Conservation (phyloP, 2,888 invertebrate species). For the Uropetala carovei region DNA sequence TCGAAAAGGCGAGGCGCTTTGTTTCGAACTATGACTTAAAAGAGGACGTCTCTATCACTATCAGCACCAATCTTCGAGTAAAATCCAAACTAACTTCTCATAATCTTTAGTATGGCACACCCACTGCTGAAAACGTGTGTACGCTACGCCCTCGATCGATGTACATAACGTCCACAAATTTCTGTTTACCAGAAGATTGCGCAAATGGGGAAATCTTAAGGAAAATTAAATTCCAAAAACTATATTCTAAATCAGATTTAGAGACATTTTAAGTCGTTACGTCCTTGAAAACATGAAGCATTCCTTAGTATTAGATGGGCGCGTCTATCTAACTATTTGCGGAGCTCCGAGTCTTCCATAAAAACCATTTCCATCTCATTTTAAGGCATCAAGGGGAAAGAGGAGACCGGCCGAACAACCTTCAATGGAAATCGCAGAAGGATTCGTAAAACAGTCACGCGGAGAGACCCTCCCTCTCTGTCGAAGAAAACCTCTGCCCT, state of each 20-base stretch:
- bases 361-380: neutral
- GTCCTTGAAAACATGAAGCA: neutral
- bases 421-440: neutral
- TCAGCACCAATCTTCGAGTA: no score
- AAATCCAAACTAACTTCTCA: no score
- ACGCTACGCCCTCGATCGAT: no score
- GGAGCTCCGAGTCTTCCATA: neutral
- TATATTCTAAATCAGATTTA: neutral
- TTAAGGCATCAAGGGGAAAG: neutral
- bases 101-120: no score
- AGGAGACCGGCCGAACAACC: neutral
- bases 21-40: no score
- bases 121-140: no score
- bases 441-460: conserved; percentile 27
- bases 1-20: no score
- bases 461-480: neutral
- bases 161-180: no score
- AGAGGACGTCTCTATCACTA: no score
- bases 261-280: neutral
- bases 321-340: neutral
- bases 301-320: neutral
- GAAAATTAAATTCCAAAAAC: neutral
- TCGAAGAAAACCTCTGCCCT: neutral
- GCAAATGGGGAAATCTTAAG: neutral
- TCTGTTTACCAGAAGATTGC: no score